Base-by-base conservation (phyloP, 2,113 vertebrate genomes). In the Chaetodon trifascialis region DNA sequence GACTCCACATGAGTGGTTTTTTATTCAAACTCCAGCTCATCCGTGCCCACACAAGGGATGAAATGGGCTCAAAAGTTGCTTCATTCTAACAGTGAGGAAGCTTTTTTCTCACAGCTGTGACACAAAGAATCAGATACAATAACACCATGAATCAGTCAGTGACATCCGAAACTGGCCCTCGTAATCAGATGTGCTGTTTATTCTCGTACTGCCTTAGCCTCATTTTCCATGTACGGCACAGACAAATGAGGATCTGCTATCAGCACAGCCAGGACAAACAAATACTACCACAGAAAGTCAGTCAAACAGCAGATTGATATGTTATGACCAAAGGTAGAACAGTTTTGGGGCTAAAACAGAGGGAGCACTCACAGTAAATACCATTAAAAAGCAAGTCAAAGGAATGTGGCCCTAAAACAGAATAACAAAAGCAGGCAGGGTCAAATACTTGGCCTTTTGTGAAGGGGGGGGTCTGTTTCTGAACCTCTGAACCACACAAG, bases 371-470 rank as follows among this genome's bases (percentile, higher is more conserved):
- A 36, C 54, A 47, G 80, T 75, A 80, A 91, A 83, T 72, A 72
- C 66, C 34, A 11, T 69, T 59, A 63, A 81, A 82, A 82, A 15
- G 49, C 2, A 60, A 66, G 55, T 46, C 12, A 52, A 52, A 82
- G 84, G 90, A 90, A 93, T 85, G 85, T 47, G 72, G 60, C 38
- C 47, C 59, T 71, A 70, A 69, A 76, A 79, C 52, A 64, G 14
- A 76, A 70, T 58, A 88, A 89, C 81, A 87, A 89, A 89, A 90
- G 86, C 73, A 82, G 49, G 76, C 3, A 9, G 66, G 91, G 79
- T 89, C 80, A 93, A 89, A 86, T 86, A 91, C 91, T 84, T 89
- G 85, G 21, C 71, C 82, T 90, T 86, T 85, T 85, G 86, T 85
- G 51, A 86, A 73, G 47, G 71, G 46, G 38, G 66, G 56, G 52